These are phyloP conservation scores for Chouioia cunea DNA, from an alignment of 2,888 invertebrate species.

Conservation along the genomic window DNA sequence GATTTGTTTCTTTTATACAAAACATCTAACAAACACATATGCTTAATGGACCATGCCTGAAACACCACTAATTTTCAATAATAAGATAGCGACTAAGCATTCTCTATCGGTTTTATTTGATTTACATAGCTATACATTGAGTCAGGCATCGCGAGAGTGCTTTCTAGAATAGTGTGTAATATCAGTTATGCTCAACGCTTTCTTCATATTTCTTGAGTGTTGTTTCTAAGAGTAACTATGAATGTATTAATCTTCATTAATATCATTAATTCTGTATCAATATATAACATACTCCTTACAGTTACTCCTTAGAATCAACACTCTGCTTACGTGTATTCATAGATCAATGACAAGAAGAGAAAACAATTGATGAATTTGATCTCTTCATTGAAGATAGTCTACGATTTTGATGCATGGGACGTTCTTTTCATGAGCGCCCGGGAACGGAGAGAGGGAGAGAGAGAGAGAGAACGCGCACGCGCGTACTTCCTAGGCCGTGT, in stretches of 20 bases:
- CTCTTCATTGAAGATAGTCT: neutral
- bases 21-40: slow-evolving; percentile 64
- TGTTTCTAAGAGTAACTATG: slow-evolving; percentile 27
- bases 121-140: slow-evolving; percentile 44
- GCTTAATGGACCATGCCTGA: slow-evolving; percentile 53
- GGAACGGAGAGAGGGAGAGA: slow-evolving; percentile 27
- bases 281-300: too few relatives aligned
- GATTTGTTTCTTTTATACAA: slow-evolving; percentile 61
- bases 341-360: slow-evolving; percentile 1
- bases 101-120: slow-evolving; percentile 47
- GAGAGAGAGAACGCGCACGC: slow-evolving; percentile 8
- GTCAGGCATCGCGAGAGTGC: slow-evolving; percentile 32
- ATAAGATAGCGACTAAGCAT: slow-evolving; percentile 55
- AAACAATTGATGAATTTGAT: slow-evolving; percentile 2
- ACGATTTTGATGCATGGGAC: neutral
- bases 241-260: neutral
- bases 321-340: too few relatives aligned
- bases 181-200: slow-evolving; percentile 27
- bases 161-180: slow-evolving; percentile 29
- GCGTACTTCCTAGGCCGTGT: slow-evolving; percentile 40
- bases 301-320: too few relatives aligned
- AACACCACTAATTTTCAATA: slow-evolving; percentile 41
- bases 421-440: slow-evolving; percentile 16
- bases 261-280: neutral
- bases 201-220: slow-evolving; percentile 30